phyloP scores from a whole-genome alignment of 2,113 vertebrate genomes.

The Coregonus clupeaformis region DNA sequence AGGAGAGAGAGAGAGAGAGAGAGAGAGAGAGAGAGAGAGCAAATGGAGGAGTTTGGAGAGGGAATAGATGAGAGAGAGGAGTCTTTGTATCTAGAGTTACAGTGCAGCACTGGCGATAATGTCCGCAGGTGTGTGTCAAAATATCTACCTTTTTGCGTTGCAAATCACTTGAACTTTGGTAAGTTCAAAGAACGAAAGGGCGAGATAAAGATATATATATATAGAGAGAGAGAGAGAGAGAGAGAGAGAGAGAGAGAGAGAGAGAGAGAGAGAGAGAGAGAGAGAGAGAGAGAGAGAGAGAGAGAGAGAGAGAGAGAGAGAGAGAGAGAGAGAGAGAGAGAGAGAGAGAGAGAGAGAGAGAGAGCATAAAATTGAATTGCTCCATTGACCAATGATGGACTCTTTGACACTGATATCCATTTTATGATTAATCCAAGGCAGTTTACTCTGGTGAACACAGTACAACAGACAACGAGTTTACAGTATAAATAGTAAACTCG shows the following conservation, averaged over 20 bases:
- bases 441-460: background rate
- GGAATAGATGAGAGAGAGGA: background rate
- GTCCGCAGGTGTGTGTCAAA: background rate
- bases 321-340: no score
- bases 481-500: background rate
- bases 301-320: no score
- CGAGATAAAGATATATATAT: background rate
- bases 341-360: background rate
- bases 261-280: no score
- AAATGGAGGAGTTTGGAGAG: background rate
- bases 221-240: no score
- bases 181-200: background rate
- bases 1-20: no score
- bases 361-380: constrained; percentile 4
- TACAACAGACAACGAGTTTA: background rate
- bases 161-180: constrained; percentile 40
- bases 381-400: background rate
- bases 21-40: background rate
- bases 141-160: constrained; percentile 1
- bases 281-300: no score
- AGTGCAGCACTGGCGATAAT: background rate
- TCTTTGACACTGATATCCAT: background rate
- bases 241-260: no score
- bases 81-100: background rate
- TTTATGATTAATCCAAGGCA: constrained; percentile 13